A percentile compares a stretch with the other conserved stretches of the same genome.
phyloP scores from a whole-genome alignment of 2,113 vertebrate genomes.

The Pionites leucogaster region DNA sequence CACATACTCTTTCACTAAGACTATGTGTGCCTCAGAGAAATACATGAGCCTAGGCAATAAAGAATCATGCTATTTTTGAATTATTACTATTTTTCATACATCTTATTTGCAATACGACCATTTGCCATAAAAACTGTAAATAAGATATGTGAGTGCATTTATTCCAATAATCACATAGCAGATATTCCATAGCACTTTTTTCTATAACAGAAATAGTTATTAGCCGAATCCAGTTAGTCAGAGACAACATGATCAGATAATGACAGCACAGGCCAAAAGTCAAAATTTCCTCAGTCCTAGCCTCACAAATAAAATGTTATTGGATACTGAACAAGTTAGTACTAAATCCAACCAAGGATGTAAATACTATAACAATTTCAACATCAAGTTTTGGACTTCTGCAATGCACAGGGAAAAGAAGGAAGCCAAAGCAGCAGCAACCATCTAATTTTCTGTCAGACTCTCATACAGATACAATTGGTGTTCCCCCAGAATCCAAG shows the following conservation, averaged over 20 bases:
- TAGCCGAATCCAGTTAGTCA: not conserved
- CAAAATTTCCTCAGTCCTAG: not conserved
- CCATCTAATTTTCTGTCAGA: not conserved
- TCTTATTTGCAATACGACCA: not conserved
- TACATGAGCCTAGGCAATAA: not conserved
- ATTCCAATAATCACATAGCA: not conserved
- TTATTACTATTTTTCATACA: not conserved
- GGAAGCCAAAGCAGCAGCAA: not conserved
- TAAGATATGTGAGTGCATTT: not conserved
- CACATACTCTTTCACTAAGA: not conserved
- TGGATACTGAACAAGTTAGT: not conserved
- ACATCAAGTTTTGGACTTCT: not conserved
- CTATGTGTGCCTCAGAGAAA: not conserved
- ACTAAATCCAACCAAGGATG: not conserved
- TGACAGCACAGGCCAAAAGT: not conserved
- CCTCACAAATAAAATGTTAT: not conserved
- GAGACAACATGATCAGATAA: not conserved
- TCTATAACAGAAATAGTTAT: not conserved
- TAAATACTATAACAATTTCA: not conserved
- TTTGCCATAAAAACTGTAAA: not conserved
- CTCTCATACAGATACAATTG: not conserved
- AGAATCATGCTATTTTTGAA: not conserved
- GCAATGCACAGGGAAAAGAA: not conserved
- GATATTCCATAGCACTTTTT: not conserved
- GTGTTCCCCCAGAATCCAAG: not conserved